Percentiles rank a stretch among this genome's conserved stretches.
Evolutionary conservation across 2,113 vertebrate genomes (phyloP).

Genomic region (Atrichornis clamosus): DNA sequence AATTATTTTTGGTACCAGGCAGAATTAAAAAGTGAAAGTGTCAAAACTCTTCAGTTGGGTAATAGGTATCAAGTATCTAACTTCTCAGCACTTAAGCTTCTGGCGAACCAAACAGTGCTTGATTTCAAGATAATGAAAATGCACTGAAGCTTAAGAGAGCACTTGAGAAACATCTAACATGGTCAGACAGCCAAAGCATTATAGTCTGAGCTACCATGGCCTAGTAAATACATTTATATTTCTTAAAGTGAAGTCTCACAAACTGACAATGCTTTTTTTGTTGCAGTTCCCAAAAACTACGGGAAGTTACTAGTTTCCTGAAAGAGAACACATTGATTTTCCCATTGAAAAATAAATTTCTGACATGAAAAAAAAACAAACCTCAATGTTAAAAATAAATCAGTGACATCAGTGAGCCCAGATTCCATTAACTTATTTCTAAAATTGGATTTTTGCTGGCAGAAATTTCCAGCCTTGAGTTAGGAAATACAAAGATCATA

Average conservation of each 20-base stretch:
- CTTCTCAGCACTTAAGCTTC: not conserved
- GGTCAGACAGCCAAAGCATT: not conserved
- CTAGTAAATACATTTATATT: not conserved
- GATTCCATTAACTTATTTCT: not conserved
- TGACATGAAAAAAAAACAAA: not conserved
- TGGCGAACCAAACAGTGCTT: not conserved
- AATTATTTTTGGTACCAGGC: not conserved
- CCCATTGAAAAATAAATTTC: not conserved
- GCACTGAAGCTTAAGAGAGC: slow-evolving; percentile 10
- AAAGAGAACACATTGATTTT: not conserved
- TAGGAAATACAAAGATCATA: not conserved
- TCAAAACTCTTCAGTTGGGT: not conserved
- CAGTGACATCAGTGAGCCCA: not conserved
- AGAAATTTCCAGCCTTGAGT: not conserved
- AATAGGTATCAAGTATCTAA: not conserved
- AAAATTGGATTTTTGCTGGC: not conserved
- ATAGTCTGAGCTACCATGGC: not conserved
- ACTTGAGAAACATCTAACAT: not conserved
- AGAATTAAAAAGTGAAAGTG: not conserved
- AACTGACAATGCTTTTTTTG: not conserved
- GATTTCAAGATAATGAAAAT: slow-evolving; percentile 10
- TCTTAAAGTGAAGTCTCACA: not conserved
- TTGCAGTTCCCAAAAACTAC: not conserved
- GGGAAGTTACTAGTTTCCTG: not conserved
- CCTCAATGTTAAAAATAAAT: not conserved